Conservation (phyloP, 2,113 vertebrate species). For the Nymphicus hollandicus region DNA sequence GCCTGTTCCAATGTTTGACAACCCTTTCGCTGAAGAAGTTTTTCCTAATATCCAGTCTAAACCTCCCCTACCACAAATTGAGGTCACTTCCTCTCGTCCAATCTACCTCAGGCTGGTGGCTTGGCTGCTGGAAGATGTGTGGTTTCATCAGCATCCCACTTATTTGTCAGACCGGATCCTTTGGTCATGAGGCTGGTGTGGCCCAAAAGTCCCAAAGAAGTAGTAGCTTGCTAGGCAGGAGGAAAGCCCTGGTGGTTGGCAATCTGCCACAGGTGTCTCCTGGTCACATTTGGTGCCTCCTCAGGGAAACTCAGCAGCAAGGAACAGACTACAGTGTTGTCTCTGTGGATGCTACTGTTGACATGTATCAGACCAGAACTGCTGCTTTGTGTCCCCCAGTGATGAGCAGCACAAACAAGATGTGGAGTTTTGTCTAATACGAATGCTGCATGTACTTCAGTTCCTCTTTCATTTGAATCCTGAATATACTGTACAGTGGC, state of each 20-base stretch:
- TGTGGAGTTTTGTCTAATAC: neutral
- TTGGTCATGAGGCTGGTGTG: neutral
- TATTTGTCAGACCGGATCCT: rapidly evolving
- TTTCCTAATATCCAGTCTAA: neutral
- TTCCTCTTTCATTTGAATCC: neutral
- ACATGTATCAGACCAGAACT: neutral
- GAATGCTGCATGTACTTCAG: neutral
- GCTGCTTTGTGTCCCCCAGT: neutral
- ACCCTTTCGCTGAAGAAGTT: neutral
- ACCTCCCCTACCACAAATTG: neutral
- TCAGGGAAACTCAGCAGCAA: neutral
- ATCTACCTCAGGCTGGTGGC: neutral
- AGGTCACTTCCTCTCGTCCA: neutral
- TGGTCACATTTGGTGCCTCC: neutral
- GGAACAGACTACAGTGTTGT: neutral
- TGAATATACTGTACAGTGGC: neutral
- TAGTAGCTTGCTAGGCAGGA: neutral
- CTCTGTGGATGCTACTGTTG: rapidly evolving
- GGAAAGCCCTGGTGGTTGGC: neutral
- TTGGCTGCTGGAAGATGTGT: neutral
- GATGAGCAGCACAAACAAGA: neutral
- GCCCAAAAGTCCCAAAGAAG: neutral
- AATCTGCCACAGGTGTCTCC: neutral
- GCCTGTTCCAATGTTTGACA: neutral
- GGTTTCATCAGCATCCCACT: neutral